These are phyloP conservation scores for Cheilosia scutellata DNA, from an alignment of 2,888 invertebrate genomes.

Conservation along the genomic window DNA sequence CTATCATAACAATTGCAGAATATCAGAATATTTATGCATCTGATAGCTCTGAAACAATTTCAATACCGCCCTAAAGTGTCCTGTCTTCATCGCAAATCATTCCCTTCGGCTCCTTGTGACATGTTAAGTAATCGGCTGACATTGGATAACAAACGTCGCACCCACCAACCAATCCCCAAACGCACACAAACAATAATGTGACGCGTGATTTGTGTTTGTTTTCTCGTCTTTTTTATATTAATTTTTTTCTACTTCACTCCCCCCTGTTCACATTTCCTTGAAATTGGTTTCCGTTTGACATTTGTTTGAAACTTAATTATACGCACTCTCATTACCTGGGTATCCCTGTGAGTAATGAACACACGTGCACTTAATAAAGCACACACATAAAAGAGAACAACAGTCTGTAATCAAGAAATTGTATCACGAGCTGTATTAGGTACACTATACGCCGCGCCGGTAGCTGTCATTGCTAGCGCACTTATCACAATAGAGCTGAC, in stretches of 20 bases:
- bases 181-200: not conserved
- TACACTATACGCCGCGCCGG: not conserved
- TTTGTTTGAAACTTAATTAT: constrained; percentile 7
- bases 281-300: constrained; percentile 32
- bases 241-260: constrained; percentile 2
- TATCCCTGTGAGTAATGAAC: not conserved
- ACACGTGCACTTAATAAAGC: constrained; percentile 4
- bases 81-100: constrained; percentile 23
- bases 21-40: not conserved
- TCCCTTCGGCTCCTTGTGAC: constrained; percentile 8
- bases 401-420: constrained; percentile 2
- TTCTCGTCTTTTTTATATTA: not conserved
- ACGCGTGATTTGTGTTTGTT: constrained; percentile 25
- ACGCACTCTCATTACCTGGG: constrained; percentile 7
- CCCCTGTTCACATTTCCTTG: not conserved
- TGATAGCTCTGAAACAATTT: not conserved
- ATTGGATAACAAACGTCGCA: constrained; percentile 12
- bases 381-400: not conserved
- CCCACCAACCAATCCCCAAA: not conserved
- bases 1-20: not conserved
- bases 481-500: constrained; percentile 27
- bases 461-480: constrained; percentile 53
- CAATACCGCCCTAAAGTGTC: not conserved
- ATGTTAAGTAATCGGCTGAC: constrained; percentile 29
- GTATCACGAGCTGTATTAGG: constrained; percentile 1